Base-by-base conservation (phyloP, 37 sponge, comb jelly and placozoan genomes). In the Agelas oroides region DNA sequence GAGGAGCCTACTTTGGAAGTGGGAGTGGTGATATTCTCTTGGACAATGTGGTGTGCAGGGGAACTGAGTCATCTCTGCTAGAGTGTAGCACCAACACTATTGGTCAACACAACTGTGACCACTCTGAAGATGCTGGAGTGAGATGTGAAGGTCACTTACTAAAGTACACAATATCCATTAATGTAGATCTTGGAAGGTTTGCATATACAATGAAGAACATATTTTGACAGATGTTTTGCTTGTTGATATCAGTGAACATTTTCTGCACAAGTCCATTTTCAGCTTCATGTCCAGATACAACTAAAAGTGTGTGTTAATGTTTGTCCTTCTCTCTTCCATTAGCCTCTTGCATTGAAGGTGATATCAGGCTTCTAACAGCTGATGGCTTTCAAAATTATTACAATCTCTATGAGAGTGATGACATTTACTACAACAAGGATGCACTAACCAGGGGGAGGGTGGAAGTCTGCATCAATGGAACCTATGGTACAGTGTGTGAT, bases 21-120 rank as follows among this genome's bases (percentile, higher is more conserved):
- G 61, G 67, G 1, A 31, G 21, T 24, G 81, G 81, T 27, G 38
- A 27, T 46, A 80, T 80, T 53, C 41, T 65, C 67, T 60, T 80
- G 30, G 70, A 80, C 16, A 66, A 80, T 52, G 80, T 87, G 25
- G 53, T 25, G 35, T 87, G 87, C 56, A 62, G 52, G n/a, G 87
- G 87, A 24, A 65, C 69, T 35, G 87, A 87, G 36, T n/a, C 70
- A 2, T 56, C 62, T 12, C 39, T 87, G 16, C 33, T 59, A 27
- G 58, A 62, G 35, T 87, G 87, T 41, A 19, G 39, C 52, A 59
- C 70, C 8, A n/a, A 32, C 13, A 68, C 67, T 19, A 65, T 80
- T 66, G 59, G 62, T 27, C 37, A 37, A 40, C 30, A 31, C 37
- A 23, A 69, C 70, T 69, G 70, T 35, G 12, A 14, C 5, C 70